Evolutionary conservation across 1,140 invertebrate genomes (phyloP).

Genomic region (Atopsyche davidsoni): DNA sequence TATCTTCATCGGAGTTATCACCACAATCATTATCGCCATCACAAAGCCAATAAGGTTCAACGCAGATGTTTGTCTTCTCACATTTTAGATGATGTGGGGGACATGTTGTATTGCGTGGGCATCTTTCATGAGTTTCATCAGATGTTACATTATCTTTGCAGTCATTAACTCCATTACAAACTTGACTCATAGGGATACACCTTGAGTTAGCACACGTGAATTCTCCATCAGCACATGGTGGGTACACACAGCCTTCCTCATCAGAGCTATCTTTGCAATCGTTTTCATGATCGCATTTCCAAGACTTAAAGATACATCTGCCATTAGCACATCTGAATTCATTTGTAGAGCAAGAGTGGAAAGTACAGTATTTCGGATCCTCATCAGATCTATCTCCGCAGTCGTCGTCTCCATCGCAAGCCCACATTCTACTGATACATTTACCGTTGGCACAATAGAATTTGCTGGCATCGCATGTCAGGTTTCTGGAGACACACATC

Average conservation of each 20-base stretch:
- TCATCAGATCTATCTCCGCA: constrained; percentile 94
- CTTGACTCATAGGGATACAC: constrained; percentile 80
- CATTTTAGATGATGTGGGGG: constrained; percentile 83
- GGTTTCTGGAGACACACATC: constrained; percentile 84
- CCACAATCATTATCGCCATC: constrained; percentile 93
- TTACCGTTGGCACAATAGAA: constrained; percentile 92
- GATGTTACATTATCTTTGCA: constrained; percentile 90
- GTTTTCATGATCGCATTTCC: constrained; percentile 93
- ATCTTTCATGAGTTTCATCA: constrained; percentile 82
- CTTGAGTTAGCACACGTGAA: constrained; percentile 90
- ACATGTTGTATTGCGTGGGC: constrained; percentile 81
- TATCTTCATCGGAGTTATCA: constrained; percentile 92
- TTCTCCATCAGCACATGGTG: constrained; percentile 82
- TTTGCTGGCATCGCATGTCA: constrained; percentile 82
- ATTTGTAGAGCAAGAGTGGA: constrained; percentile 86
- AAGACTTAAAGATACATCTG: constrained; percentile 89
- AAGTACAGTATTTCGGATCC: constrained; percentile 85
- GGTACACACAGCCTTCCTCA: constrained; percentile 86
- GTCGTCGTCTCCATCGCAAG: constrained; percentile 93
- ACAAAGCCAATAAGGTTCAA: constrained; percentile 92
- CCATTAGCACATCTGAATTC: constrained; percentile 94
- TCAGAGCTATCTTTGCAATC: constrained; percentile 92
- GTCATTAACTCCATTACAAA: constrained; percentile 91
- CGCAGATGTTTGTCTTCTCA: constrained; percentile 89
- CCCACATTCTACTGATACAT: constrained; percentile 93